Conservation (phyloP, 1,140 invertebrate genomes). For the Zaprionus capensis region DNA sequence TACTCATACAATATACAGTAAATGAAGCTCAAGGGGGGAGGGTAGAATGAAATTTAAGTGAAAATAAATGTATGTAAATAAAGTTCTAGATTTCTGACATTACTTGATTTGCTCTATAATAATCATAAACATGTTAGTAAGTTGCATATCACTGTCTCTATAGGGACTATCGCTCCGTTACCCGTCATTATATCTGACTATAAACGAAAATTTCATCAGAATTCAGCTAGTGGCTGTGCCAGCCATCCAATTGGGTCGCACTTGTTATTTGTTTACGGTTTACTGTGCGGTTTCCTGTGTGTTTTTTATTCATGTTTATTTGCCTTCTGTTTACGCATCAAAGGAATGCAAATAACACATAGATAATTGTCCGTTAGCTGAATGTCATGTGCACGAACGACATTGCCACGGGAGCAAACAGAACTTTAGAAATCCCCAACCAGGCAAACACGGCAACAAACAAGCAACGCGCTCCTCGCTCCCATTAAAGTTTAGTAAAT, state of each 20-base stretch:
- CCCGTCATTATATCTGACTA: not conserved
- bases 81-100: not conserved
- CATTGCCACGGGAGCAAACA: conserved; percentile 16
- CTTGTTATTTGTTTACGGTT: not conserved
- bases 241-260: not conserved
- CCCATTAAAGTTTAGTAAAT: not conserved
- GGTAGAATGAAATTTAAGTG: not conserved
- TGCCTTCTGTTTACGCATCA: conserved; percentile 45
- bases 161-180: not conserved
- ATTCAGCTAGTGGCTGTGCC: not conserved
- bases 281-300: conserved; percentile 45
- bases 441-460: not conserved
- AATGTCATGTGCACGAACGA: conserved; percentile 19
- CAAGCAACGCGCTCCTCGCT: not conserved
- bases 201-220: not conserved
- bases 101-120: not conserved
- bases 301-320: conserved; percentile 41
- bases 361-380: conserved; percentile 33
- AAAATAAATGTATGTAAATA: not conserved
- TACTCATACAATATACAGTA: not conserved
- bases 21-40: not conserved
- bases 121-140: not conserved
- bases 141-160: not conserved
- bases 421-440: conserved; percentile 3
- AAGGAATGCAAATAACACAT: conserved; percentile 60